Evolutionary conservation across 2,113 vertebrate species (phyloP).

Genomic region (Pedionomus torquatus): DNA sequence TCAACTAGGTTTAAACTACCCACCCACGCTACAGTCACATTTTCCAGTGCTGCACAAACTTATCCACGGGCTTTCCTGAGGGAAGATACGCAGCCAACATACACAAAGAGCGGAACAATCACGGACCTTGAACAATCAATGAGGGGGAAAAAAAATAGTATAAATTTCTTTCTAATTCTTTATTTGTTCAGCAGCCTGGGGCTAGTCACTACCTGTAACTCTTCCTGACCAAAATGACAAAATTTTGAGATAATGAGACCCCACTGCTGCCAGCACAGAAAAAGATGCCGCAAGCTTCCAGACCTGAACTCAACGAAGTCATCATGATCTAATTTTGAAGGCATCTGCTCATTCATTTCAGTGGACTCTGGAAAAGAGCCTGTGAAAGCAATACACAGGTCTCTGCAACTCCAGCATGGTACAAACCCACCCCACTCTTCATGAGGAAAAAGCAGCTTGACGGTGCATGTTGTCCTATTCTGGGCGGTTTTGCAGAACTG

Average conservation of each 20-base stretch:
- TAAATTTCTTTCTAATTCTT: background rate
- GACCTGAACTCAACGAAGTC: background rate
- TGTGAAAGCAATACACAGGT: background rate
- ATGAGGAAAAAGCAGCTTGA: background rate
- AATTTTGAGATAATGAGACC: background rate
- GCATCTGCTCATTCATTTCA: background rate
- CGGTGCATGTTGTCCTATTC: accelerated
- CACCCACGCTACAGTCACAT: background rate
- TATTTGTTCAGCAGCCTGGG: background rate
- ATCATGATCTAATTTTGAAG: background rate
- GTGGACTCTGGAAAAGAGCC: background rate
- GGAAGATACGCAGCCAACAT: background rate
- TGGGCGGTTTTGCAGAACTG: background rate
- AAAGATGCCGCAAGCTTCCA: background rate
- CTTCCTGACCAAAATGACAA: background rate
- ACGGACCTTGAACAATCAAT: background rate
- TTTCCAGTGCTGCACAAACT: background rate
- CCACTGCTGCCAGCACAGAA: background rate
- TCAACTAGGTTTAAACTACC: background rate
- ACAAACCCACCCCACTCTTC: background rate
- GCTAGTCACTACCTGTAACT: background rate
- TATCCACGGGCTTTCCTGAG: background rate
- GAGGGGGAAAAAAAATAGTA: background rate
- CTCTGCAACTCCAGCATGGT: background rate
- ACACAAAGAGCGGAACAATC: background rate